phyloP scores from a whole-genome alignment of 2,797 vertebrate species.

The Falco naumanni region DNA sequence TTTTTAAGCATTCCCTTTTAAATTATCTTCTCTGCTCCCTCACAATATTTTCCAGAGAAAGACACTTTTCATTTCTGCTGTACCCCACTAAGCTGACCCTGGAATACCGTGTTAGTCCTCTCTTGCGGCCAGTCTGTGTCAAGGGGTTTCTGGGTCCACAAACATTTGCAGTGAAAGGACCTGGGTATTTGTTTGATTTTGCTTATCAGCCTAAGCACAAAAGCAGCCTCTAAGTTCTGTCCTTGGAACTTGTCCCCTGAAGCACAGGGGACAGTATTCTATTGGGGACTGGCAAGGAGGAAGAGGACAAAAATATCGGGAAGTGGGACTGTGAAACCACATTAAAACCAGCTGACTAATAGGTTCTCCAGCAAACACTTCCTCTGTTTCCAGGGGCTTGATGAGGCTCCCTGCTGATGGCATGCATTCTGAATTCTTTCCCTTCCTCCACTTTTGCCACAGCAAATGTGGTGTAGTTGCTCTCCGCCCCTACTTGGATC shows the following conservation, averaged over 20 bases:
- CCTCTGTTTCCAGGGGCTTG: constrained; percentile 74
- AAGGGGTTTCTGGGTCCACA: neutral
- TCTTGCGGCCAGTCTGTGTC: neutral
- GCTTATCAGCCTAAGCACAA: neutral
- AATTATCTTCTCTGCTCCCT: neutral
- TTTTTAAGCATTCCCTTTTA: constrained; percentile 7
- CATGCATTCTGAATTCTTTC: constrained; percentile 74
- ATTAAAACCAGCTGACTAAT: constrained; percentile 21
- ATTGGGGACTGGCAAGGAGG: neutral
- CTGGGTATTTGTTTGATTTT: neutral
- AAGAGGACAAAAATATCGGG: neutral
- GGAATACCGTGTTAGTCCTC: neutral
- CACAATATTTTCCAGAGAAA: neutral
- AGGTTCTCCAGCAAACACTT: constrained; percentile 72
- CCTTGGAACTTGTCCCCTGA: neutral
- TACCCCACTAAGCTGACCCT: neutral
- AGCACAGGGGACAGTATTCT: neutral
- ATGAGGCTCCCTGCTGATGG: constrained; percentile 74
- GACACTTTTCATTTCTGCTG: neutral
- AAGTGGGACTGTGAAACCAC: neutral
- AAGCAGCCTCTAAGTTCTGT: neutral
- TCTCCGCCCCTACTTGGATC: constrained; percentile 70
- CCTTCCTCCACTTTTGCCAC: constrained; percentile 75
- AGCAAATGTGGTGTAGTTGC: constrained; percentile 69
- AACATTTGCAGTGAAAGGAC: neutral